These are phyloP conservation scores for Meghimatium bilineatum DNA, from an alignment of 2,888 invertebrate genomes.

Conservation along the genomic window DNA sequence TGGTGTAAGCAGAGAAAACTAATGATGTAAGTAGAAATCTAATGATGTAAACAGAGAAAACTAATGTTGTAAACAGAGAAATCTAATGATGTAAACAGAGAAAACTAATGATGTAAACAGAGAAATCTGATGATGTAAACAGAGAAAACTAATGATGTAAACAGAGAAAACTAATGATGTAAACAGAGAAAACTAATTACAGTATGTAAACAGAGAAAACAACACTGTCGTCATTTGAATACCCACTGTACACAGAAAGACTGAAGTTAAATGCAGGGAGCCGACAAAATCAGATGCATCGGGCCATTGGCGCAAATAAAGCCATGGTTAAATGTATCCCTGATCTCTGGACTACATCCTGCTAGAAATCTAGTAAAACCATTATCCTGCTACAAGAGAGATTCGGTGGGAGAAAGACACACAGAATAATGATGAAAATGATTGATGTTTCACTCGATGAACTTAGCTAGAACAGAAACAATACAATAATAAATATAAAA, in stretches of 20 bases:
- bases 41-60: neutral
- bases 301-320: too few species aligned
- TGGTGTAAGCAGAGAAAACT: neutral
- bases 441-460: too few species aligned
- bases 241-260: neutral
- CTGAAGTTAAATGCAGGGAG: neutral
- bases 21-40: neutral
- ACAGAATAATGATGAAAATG: too few species aligned
- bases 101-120: neutral
- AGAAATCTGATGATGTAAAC: neutral
- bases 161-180: neutral
- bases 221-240: too few species aligned
- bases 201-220: neutral
- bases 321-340: too few species aligned
- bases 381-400: too few species aligned
- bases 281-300: too few species aligned
- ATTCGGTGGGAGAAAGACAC: too few species aligned
- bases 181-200: neutral
- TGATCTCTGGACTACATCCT: too few species aligned
- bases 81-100: neutral
- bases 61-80: neutral
- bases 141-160: neutral
- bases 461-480: too few species aligned
- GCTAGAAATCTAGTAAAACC: too few species aligned
- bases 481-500: too few species aligned